Evolutionary conservation across 2,888 invertebrate genomes (phyloP).

Genomic region (Steinernema carpocapsae): DNA sequence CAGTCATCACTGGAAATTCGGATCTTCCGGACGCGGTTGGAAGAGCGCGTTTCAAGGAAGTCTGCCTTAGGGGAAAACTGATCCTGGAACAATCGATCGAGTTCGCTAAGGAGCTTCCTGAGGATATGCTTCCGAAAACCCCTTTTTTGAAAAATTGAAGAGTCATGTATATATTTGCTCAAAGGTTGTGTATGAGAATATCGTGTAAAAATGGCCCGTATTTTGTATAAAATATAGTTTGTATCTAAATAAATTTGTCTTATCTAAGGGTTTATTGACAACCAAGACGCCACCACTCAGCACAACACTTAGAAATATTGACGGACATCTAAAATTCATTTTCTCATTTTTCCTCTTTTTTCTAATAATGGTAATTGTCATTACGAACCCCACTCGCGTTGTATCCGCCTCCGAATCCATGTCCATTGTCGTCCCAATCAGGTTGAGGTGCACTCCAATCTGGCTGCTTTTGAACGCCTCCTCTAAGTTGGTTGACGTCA

Average conservation of each 20-base stretch:
- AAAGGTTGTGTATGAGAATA: neutral
- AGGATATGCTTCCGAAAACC: neutral
- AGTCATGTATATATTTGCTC: slow-evolving; percentile 21
- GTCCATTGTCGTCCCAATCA: slow-evolving; percentile 17
- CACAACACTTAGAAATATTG: neutral
- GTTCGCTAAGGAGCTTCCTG: slow-evolving; percentile 5
- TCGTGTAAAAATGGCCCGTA: too few species aligned
- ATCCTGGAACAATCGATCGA: slow-evolving; percentile 12
- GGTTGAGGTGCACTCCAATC: slow-evolving; percentile 1
- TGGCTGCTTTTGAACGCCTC: neutral
- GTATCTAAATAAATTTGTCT: too few species aligned
- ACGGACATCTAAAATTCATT: neutral
- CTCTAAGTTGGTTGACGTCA: slow-evolving; percentile 17
- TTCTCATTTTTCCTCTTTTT: neutral
- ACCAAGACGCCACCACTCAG: neutral
- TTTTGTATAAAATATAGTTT: too few species aligned
- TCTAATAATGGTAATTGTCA: slow-evolving; percentile 35
- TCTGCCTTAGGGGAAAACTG: neutral
- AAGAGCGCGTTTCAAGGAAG: slow-evolving; percentile 1
- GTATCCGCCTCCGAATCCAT: slow-evolving; percentile 1
- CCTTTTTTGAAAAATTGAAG: neutral
- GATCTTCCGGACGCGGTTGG: slow-evolving; percentile 5
- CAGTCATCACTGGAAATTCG: neutral
- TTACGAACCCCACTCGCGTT: slow-evolving; percentile 33
- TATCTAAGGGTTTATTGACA: neutral